Conservation (phyloP, 1,140 invertebrate species). For the Anoplophora glabripennis region DNA sequence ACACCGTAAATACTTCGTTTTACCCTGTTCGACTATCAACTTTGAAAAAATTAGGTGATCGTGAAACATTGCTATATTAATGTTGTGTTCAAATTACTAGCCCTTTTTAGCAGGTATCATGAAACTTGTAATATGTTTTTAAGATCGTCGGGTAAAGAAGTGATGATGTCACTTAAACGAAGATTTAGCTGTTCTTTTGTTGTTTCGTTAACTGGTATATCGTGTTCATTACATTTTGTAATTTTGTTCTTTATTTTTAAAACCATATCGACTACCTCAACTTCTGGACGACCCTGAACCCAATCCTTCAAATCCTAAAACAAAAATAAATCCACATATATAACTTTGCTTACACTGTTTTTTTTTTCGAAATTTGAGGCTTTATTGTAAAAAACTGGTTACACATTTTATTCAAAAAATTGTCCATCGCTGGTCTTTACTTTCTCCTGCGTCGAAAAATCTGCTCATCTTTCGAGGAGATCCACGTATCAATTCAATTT, state of each 20-base stretch:
- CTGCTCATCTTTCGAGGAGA: too few relatives aligned
- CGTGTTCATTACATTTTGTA: constrained; percentile 65
- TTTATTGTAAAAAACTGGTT: too few relatives aligned
- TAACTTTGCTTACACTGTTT: constrained; percentile 1
- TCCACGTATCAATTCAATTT: too few relatives aligned
- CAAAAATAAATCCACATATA: constrained; percentile 26
- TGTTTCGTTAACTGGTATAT: constrained; percentile 67
- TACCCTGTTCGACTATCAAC: too few relatives aligned
- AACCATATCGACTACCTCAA: constrained; percentile 95
- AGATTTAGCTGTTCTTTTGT: constrained; percentile 72
- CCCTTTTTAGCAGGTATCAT: constrained; percentile 36
- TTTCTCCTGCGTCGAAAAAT: too few relatives aligned
- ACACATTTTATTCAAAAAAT: too few relatives aligned
- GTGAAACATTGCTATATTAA: neutral
- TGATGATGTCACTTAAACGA: constrained; percentile 79
- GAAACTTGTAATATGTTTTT: constrained; percentile 68
- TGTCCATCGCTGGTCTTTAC: too few relatives aligned
- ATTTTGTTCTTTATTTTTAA: constrained; percentile 81
- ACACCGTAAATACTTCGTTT: too few relatives aligned
- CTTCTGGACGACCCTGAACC: constrained; percentile 89
- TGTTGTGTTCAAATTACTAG: neutral
- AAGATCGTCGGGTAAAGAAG: constrained; percentile 84
- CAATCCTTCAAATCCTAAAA: constrained; percentile 84
- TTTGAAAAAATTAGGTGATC: too few relatives aligned
- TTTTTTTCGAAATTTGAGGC: too few relatives aligned